Evolutionary conservation across 2,888 invertebrate species (phyloP).

Genomic region (Lypha dubia): DNA sequence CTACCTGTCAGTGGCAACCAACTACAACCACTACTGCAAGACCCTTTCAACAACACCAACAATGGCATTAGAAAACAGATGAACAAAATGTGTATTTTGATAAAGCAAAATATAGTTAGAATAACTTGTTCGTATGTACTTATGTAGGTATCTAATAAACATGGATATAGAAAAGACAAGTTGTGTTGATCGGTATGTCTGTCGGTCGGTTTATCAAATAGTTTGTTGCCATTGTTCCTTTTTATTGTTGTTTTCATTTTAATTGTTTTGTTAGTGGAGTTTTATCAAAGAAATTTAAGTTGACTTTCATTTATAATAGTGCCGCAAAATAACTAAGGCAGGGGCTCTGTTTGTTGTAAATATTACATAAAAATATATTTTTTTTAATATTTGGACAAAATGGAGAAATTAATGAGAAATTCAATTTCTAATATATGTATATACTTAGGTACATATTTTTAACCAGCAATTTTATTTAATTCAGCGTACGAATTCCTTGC

Average conservation of each 20-base stretch:
- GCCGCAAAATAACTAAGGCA: constrained; percentile 35
- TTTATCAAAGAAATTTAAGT: constrained; percentile 21
- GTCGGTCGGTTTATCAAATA: constrained; percentile 67
- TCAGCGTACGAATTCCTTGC: no score
- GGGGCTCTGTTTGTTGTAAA: constrained; percentile 33
- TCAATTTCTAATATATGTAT: neutral
- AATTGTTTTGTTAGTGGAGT: constrained; percentile 49
- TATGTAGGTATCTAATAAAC: constrained; percentile 26
- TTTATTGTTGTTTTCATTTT: constrained; percentile 31
- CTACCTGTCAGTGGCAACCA: constrained; percentile 80
- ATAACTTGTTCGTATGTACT: constrained; percentile 17
- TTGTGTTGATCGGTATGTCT: constrained; percentile 60
- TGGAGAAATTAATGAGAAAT: constrained; percentile 49
- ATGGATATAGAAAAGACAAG: constrained; percentile 23
- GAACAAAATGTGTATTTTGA: constrained; percentile 48
- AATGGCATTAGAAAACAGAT: constrained; percentile 37
- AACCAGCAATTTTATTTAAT: no score
- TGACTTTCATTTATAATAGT: constrained; percentile 49
- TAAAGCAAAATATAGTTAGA: constrained; percentile 35
- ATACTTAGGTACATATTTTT: no score
- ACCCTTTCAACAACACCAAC: constrained; percentile 50
- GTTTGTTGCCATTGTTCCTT: constrained; percentile 40
- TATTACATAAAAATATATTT: constrained; percentile 21
- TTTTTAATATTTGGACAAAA: constrained; percentile 59
- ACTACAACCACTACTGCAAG: constrained; percentile 66